Evolutionary conservation across 2,888 invertebrate species (phyloP), one percentile per base, ranked within the genome.

Genomic region (Plagodis pulveraria): DNA sequence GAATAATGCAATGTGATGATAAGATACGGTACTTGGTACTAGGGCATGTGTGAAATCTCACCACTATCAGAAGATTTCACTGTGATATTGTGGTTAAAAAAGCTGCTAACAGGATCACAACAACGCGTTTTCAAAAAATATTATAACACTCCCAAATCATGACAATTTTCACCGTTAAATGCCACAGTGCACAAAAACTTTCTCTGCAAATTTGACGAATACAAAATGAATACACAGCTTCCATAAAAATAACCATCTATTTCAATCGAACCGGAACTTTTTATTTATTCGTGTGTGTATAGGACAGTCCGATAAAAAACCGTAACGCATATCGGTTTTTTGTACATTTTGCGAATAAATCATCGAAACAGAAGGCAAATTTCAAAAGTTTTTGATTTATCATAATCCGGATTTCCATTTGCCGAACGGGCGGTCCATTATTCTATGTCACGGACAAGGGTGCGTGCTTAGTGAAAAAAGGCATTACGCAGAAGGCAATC

Each of bases 371-470:
- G 83, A 82, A 84, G 86, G 81, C 83, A 85, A 87, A 89, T 87
- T 89, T 86, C 87, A 88, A 90, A 89, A 91, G 83, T 89, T 91
- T 89, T 84, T 89, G 90, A 91, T 91, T 91, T 91, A 91, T 91
- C 90, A 91, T 90, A 89, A 90, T 89, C 86, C 83, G 83, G 80
- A 89, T 88, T 88, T 85, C 89, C 89, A 90, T 91, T 90, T 89
- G 86, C 83, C 79, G 86, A 87, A 82, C 83, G 85, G 80, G 75
- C 78, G 84, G 83, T 87, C 89, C 91, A 91, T 91, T 91, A 89
- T 89, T 91, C 88, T 87, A 84, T 80, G 91, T 91, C 91, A 90
- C 76, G 82, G 84, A 82, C 76, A 80, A 85, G 87, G 88, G 86
- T 87, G 89, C 87, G 88, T 86, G 83, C 77, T 78, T 78, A 71